Evolutionary conservation across 2,113 vertebrate species (phyloP), one percentile per base, ranked within the genome.

Genomic region (Phaetusa simplex): DNA sequence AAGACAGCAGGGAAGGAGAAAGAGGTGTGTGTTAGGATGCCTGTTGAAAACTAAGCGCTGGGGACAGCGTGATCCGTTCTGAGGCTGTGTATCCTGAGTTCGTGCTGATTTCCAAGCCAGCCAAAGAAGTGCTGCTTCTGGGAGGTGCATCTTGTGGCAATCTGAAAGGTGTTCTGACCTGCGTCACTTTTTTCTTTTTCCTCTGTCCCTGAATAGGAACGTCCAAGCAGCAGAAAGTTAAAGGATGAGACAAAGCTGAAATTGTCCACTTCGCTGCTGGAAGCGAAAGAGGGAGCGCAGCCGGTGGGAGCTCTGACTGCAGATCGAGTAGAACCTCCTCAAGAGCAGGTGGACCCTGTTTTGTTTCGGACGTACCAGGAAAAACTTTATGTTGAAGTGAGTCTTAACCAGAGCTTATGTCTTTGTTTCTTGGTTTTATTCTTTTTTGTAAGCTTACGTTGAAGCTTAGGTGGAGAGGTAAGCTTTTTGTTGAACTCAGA

Each of bases 331-430:
- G 52, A 65, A 14, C 6, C 61, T 70, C 84, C 8, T 67, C 88
- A 21, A 71, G 96, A 97, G 36, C 96, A 96, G 36, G 81, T 88
- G 32, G 98, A 98, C 24, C 95, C 97, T 27, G 2, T 86, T 78
- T 56, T 97, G 83, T 94, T 97, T 94, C 65, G 89, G 66, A 96
- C 38, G 11, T 99, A 98, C 93, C 95, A 22, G 27, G 97, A 97
- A 69, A 96, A 97, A 27, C 96, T 99, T 82, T 95, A 98, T 36
- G 36, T 59, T 18, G 96, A 98, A 97, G 98, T 99, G 93, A 96
- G 97, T 91, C 45, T 82, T 81, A 32, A 50, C 47, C 70, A 74
- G 26, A 79, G 24, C 49, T 42, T 34, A 2, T 50, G 1, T 6
- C 15, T 40, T 52, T 34, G 15, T 62, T 79, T 64, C 43, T 50